Base-by-base conservation (phyloP, 2,797 vertebrate genomes). In the Eulemur mongoz region DNA sequence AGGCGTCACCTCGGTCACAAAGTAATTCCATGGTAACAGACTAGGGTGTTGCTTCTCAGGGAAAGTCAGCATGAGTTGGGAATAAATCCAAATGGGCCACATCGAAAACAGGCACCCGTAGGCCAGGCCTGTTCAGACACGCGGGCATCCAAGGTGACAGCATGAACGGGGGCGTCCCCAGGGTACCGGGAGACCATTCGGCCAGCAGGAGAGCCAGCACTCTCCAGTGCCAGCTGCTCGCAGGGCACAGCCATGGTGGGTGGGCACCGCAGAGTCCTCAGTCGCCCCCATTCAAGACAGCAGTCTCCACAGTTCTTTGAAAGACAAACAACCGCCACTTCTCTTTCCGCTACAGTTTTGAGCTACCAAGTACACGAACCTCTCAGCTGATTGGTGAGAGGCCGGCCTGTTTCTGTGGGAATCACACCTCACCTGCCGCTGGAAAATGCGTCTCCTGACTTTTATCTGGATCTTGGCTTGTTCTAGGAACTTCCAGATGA, bases 141-240 rank as follows among this genome's bases (percentile, higher is more conserved):
- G 18, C 32, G 9, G 27, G 27, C 25, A n/a, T 15, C 57, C 17
- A 7, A 15, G 0, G 7, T 59, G 30, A 4, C 22, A 32, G 15
- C 13, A 23, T 11, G 45, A 27, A 3, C 11, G 7, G 7, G 18
- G 4, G 27, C 2, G 4, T 25, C 20, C 32, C 20, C 27, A 2
- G 0, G 0, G 2, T 17, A 2, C 12, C 7, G 2, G 7, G 5
- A 22, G 45, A 69, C 10, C 25, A 1, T 12, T 15, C 1, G 12
- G 17, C 1, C 61, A 69, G 30, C 35, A 2, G 6, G 30, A 48
- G 22, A 65, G 15, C 3, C 25, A 80, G 20, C 4, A 18, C 12
- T 9, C 1, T 32, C 57, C 50, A 20, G 3, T 9, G 27, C 7
- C 5, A 1, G 1, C 23, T 45, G 54, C 40, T 18, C 8, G 2